Evolutionary conservation across 2,888 invertebrate genomes (phyloP).

Genomic region (Lasioglossum vierecki): DNA sequence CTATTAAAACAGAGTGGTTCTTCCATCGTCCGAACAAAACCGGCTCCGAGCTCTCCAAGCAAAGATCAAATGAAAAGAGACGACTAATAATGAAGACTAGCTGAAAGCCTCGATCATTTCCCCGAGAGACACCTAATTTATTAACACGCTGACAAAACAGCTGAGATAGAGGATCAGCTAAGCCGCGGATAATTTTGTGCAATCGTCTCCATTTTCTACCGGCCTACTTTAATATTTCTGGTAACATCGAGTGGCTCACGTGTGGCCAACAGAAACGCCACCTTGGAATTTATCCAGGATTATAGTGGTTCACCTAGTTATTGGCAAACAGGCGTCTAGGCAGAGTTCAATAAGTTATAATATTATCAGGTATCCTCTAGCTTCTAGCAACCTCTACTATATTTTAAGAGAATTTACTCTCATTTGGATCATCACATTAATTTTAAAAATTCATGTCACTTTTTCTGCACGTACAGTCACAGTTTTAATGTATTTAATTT

Average conservation of each 20-base stretch:
- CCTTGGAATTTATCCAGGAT: conserved; percentile 69
- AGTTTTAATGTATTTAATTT: neutral
- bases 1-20: neutral
- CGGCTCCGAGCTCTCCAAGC: neutral
- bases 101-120: neutral
- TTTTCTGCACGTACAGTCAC: neutral
- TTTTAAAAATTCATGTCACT: neutral
- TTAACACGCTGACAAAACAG: neutral
- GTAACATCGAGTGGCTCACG: conserved; percentile 53
- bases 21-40: neutral
- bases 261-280: conserved; percentile 52
- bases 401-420: neutral
- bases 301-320: conserved; percentile 54
- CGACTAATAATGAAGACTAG: neutral
- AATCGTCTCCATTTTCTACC: conserved; percentile 55
- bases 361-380: conserved; percentile 20
- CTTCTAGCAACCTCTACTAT: neutral
- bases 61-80: neutral
- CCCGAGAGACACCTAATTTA: neutral
- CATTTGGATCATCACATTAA: neutral
- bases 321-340: conserved; percentile 40
- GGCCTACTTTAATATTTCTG: conserved; percentile 70
- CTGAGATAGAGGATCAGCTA: conserved; percentile 7
- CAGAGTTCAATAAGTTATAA: conserved; percentile 62
- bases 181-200: conserved; percentile 49